phyloP scores from a whole-genome alignment of 2,797 vertebrate species.

The Garrulus glandarius region DNA sequence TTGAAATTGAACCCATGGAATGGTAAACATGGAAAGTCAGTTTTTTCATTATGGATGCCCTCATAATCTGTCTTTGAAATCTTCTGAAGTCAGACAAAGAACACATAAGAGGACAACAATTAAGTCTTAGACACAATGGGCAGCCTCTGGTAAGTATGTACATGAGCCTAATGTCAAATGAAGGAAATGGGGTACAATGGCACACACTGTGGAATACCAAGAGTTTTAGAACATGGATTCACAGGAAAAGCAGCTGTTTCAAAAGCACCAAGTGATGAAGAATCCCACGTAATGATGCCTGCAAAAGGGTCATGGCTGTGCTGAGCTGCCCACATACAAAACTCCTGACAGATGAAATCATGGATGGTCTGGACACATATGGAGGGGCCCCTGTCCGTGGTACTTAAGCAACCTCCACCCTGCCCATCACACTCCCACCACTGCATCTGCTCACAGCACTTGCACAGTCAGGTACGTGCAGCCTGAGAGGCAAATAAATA shows the following conservation, averaged over 20 bases:
- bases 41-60: not conserved
- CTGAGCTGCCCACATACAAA: not conserved
- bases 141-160: not conserved
- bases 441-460: not conserved
- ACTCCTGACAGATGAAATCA: not conserved
- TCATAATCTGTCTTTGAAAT: not conserved
- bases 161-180: not conserved
- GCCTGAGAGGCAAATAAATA: not conserved
- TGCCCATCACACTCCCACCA: not conserved
- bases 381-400: slow-evolving; percentile 38
- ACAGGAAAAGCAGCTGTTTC: not conserved
- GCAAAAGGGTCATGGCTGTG: not conserved
- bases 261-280: not conserved
- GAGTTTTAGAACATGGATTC: not conserved
- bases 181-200: not conserved
- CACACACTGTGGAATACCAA: not conserved
- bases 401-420: not conserved
- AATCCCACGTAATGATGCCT: not conserved
- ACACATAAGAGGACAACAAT: accelerated
- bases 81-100: not conserved
- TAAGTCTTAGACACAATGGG: not conserved
- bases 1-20: not conserved
- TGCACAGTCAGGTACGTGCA: not conserved
- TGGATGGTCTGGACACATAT: accelerated
- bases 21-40: not conserved